These are phyloP conservation scores for Prietella phreatophila DNA, from an alignment of 2,113 vertebrate genomes.

Conservation along the genomic window DNA sequence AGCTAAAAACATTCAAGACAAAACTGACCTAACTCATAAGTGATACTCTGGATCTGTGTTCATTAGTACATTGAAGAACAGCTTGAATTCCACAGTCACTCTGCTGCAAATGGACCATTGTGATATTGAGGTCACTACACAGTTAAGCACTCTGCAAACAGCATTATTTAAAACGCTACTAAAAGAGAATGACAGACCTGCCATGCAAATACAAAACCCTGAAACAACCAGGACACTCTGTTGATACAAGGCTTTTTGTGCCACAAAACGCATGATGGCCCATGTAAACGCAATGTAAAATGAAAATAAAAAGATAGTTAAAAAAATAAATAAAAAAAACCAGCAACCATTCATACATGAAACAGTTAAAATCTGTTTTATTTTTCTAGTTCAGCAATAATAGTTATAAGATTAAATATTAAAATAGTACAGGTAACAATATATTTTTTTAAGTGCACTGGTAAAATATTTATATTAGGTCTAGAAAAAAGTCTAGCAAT, in stretches of 20 bases:
- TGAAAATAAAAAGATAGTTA: not conserved
- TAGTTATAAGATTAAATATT: not conserved
- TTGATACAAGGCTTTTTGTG: not conserved
- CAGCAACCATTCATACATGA: not conserved
- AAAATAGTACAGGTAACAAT: slow-evolving; percentile 1
- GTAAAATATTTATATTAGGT: not conserved
- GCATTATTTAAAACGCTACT: not conserved
- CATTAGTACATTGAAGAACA: not conserved
- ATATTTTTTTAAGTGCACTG: not conserved
- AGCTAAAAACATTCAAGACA: not conserved
- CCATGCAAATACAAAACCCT: not conserved
- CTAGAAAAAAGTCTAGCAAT: not conserved
- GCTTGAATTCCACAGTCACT: not conserved
- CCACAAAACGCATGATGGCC: too few species aligned
- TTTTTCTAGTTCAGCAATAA: slow-evolving; percentile 5
- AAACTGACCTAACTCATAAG: not conserved
- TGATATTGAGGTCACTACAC: not conserved
- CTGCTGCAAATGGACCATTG: not conserved
- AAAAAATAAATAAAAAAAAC: too few species aligned
- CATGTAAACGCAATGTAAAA: not conserved
- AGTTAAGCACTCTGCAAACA: not conserved
- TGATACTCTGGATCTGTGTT: not conserved
- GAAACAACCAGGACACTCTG: not conserved
- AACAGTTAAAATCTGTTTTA: slow-evolving; percentile 31
- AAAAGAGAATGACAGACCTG: not conserved